phyloP scores from a whole-genome alignment of 2,797 vertebrate genomes.

The Onychomys torridus region DNA sequence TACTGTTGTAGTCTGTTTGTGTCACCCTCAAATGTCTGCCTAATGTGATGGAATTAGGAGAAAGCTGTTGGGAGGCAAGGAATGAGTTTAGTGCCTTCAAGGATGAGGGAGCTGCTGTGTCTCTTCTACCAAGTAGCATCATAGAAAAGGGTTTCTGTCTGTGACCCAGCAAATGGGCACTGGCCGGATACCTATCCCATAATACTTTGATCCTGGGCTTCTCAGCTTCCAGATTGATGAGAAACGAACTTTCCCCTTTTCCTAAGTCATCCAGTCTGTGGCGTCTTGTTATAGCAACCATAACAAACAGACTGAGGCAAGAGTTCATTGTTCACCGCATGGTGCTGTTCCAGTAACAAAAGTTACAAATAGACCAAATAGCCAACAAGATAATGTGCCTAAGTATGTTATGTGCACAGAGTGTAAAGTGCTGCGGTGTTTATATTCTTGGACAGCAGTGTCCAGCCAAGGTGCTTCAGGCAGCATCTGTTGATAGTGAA shows the following conservation, averaged over 20 bases:
- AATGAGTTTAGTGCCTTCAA: neutral
- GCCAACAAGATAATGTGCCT: neutral
- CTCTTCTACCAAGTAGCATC: neutral
- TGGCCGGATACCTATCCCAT: neutral
- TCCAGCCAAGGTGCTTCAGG: neutral
- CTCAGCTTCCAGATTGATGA: neutral
- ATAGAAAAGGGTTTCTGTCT: neutral
- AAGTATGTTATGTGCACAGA: neutral
- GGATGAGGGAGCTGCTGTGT: neutral
- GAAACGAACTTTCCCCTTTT: neutral
- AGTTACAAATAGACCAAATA: neutral
- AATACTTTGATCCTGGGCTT: neutral
- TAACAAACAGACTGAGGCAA: neutral
- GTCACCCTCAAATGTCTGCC: too few relatives aligned
- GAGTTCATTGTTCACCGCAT: neutral
- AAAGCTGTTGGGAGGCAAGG: neutral
- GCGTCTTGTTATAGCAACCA: neutral
- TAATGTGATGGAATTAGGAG: neutral
- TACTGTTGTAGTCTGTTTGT: neutral
- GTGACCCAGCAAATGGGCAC: neutral
- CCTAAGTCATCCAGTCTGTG: neutral
- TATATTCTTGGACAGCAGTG: too few relatives aligned
- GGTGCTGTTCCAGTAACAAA: neutral
- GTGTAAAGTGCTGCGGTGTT: neutral
- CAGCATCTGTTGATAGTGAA: neutral